These are phyloP conservation scores for Hemistola chrysoprasaria DNA, from an alignment of 2,888 invertebrate species.

Conservation along the genomic window DNA sequence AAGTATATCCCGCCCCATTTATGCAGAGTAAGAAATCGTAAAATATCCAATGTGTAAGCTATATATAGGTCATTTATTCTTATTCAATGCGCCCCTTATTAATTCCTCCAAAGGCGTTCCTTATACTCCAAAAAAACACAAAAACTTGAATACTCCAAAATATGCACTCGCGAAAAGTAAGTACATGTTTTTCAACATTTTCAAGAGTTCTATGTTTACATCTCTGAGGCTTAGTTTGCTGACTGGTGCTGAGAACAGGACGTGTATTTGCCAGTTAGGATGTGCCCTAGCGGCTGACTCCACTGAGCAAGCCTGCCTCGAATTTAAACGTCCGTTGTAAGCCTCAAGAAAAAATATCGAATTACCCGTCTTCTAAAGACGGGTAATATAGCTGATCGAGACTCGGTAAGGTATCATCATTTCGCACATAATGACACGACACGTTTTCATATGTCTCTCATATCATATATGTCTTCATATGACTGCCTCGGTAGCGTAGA, in stretches of 20 bases:
- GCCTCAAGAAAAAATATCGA: constrained; percentile 85
- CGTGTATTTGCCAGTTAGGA: constrained; percentile 63
- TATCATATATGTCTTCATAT: too few relatives aligned
- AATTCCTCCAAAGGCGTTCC: constrained; percentile 81
- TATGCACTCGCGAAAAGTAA: constrained; percentile 74
- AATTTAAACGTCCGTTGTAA: constrained; percentile 69
- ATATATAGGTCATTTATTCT: constrained; percentile 79
- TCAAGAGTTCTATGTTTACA: constrained; percentile 5
- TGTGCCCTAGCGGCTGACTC: constrained; percentile 33
- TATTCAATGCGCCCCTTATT: constrained; percentile 71
- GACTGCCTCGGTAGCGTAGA: too few relatives aligned
- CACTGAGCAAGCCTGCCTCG: constrained; percentile 32
- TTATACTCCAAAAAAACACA: too few relatives aligned
- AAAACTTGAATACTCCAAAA: constrained; percentile 75
- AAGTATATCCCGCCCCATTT: constrained; percentile 90
- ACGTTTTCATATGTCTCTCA: neutral
- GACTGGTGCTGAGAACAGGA: constrained; percentile 41
- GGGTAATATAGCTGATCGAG: constrained; percentile 4
- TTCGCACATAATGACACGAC: constrained; percentile 22
- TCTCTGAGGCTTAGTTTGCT: neutral
- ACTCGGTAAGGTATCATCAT: constrained; percentile 18
- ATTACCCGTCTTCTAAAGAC: too few relatives aligned
- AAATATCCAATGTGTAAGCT: constrained; percentile 84
- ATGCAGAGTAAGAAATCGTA: constrained; percentile 86
- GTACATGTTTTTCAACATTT: constrained; percentile 71